Percentiles rank a stretch among this genome's conserved stretches.
Evolutionary conservation across 2,113 vertebrate genomes (phyloP).

Genomic region (human (Homo sapiens)): DNA sequence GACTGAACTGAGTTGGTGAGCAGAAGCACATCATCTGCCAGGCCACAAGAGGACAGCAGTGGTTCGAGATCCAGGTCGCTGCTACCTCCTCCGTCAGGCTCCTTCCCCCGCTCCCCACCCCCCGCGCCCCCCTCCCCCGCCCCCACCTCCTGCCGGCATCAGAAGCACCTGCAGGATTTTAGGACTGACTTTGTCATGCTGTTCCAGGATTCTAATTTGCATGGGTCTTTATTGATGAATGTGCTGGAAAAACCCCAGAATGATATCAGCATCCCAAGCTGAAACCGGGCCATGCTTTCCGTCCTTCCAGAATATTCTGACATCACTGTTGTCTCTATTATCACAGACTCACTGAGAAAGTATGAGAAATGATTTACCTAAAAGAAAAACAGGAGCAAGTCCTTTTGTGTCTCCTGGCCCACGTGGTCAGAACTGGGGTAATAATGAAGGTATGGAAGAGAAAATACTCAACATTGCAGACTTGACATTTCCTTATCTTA

Average conservation of each 20-base stretch:
- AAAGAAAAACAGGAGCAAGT: not conserved
- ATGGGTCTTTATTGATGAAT: not conserved
- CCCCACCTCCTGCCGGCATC: not conserved
- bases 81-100: not conserved
- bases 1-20: not conserved
- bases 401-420: accelerated
- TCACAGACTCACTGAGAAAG: not conserved
- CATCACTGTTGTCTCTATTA: not conserved
- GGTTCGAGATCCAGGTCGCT: slow-evolving; percentile 31
- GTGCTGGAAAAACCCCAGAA: not conserved
- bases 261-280: not conserved
- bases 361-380: not conserved
- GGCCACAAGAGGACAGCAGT: slow-evolving; percentile 80
- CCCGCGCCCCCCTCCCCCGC: not conserved
- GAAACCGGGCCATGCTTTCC: not conserved
- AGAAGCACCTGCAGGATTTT: not conserved
- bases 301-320: not conserved
- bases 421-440: accelerated
- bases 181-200: not conserved
- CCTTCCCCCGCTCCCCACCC: not conserved
- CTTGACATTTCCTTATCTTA: not conserved
- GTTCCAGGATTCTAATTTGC: not conserved
- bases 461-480: not conserved
- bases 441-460: no score
- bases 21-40: not conserved